Base-by-base conservation (phyloP, 1,140 invertebrate genomes). In the Drosophila erecta region DNA sequence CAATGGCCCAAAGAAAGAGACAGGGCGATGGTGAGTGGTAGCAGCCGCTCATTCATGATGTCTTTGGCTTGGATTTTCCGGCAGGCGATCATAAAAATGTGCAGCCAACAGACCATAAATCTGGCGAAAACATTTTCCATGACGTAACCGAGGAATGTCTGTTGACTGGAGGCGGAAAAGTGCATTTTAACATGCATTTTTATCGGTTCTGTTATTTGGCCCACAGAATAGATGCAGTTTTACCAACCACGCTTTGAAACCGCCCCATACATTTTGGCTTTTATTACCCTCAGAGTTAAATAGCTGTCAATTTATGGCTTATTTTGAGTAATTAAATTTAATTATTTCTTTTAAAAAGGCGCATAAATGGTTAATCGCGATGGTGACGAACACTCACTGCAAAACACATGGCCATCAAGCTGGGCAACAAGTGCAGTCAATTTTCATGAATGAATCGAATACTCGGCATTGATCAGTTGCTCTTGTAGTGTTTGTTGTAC, bases 371-470 rank as follows among this genome's bases (percentile, higher is more conserved):
- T 37, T 37, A 71, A 54, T 71, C 49, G 59, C 47, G 33, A 61
- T 43, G 49, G 56, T 73, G 64, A 71, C 51, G 67, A 51, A 71
- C 62, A 47, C 15, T 38, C 27, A 15, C 20, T 43, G 35, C 37
- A 44, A 57, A 69, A 70, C 77, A 80, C 78, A 80, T 80, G 77
- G 76, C 76, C 57, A 15, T 44, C 6, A 38, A 20, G 30, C 44
- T 35, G 33, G 61, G 51, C 74, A 79, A 72, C 79, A 79, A 89
- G 83, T 86, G 83, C 83, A 86, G 83, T 86, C 80, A 89, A 89
- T 86, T 87, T 87, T 87, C 80, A 87, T 87, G 84, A 87, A 86
- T 86, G 83, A 86, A 89, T 89, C 76, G 73, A 79, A 71, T 74
- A 55, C 49, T 62, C 66, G 55, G 67, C 65, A 64, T 76, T 60